Conservation (phyloP, 2,113 vertebrate genomes). For the Dolichotis patagonum region DNA sequence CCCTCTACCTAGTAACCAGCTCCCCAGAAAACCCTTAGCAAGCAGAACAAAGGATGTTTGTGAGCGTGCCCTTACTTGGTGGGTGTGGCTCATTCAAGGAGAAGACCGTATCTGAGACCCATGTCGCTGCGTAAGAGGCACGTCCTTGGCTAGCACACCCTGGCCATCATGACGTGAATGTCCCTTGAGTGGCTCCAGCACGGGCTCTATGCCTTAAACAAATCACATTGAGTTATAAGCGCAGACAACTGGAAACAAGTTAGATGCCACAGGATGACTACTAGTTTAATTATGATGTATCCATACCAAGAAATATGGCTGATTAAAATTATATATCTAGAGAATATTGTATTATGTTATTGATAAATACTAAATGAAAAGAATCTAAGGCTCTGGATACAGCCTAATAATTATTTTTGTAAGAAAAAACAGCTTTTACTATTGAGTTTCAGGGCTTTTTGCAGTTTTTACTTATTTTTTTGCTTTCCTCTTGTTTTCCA, state of each 20-base stretch:
- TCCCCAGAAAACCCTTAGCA: neutral
- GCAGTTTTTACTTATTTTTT: conserved; percentile 17
- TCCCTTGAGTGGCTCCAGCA: neutral
- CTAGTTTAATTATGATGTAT: neutral
- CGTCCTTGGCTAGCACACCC: no score
- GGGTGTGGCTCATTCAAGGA: neutral
- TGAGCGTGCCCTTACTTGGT: neutral
- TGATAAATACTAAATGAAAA: neutral
- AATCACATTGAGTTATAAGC: neutral
- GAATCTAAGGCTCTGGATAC: neutral
- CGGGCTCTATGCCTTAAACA: neutral
- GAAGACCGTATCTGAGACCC: neutral
- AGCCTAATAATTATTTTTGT: neutral
- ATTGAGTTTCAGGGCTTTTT: neutral
- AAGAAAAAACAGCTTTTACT: neutral
- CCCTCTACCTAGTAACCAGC: neutral
- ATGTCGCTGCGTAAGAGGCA: neutral
- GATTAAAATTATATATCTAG: neutral
- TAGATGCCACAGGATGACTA: neutral
- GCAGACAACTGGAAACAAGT: neutral
- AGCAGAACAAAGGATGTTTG: neutral
- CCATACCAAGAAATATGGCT: neutral
- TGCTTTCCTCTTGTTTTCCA: conserved; percentile 31
- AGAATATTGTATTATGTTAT: neutral
- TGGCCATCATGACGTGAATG: neutral